Evolutionary conservation across 2,888 invertebrate species (phyloP), one percentile per base, ranked within the genome.

Genomic region (Artemia sp.): DNA sequence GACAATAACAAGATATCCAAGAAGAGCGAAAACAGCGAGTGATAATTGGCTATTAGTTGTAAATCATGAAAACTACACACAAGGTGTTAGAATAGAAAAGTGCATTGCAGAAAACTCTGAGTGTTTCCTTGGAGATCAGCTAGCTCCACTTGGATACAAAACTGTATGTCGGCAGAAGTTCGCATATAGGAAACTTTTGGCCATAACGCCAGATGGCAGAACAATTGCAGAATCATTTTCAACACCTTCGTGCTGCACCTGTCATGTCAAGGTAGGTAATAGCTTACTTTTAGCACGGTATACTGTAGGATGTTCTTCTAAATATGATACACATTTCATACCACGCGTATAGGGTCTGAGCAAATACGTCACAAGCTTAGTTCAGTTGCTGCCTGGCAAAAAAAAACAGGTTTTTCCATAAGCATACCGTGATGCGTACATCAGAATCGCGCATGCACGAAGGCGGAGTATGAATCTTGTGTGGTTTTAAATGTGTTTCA

Each of bases 201-300:
- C 85, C 0, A 73, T 87, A 0, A 80, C 74, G 67, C 75, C 74
- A 24, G 74, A 75, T 10, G 75, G 76, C 66, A 75, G 76, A 67
- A 74, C 74, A 50, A 74, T 73, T 66, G 71, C 73, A 51, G 75
- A 75, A 70, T 73, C 74, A 14, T 75, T 75, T 67, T 72, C 71
- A 14, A 67, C 89, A 69, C 89, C 90, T 1, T 86, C 87, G 38
- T 89, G 89, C 74, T 90, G 90, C 76, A 85, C 86, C 69, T 90
- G 90, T 75, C 80, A 81, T 67, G 74, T 81, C 38, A 76, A 58
- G 24, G 24, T 66, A 12, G 2, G 10, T 10, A 19, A 58, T 10
- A 53, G 8, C 38, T 38, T 38, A 38, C 38, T 0, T 19, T 19
- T 19, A 1, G 19, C 19, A 19, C 19, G 1, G 19, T 19, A 19